These are phyloP conservation scores for Collichthys lucidus DNA, from an alignment of 2,113 vertebrate species.

Conservation along the genomic window DNA sequence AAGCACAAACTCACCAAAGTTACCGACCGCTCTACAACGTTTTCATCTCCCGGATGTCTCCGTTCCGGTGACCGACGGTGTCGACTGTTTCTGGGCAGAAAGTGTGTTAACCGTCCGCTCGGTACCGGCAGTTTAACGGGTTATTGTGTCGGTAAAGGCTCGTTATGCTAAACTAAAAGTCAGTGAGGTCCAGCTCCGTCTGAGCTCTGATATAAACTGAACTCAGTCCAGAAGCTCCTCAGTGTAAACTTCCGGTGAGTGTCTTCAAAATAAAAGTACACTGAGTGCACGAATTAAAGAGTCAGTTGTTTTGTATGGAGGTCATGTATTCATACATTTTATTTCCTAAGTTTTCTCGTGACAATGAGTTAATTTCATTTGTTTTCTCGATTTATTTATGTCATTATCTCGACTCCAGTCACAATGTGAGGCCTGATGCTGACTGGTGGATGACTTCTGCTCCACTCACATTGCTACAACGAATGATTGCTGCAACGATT, in stretches of 20 bases:
- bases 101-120: rapidly evolving
- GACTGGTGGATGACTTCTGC: no score
- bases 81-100: neutral
- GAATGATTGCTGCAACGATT: no score
- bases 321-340: no score
- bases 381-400: no score
- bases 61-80: conserved; percentile 3
- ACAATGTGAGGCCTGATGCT: no score
- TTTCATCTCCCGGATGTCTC: neutral
- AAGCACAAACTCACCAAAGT: conserved; percentile 54
- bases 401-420: no score
- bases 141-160: neutral
- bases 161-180: neutral
- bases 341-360: no score
- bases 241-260: neutral
- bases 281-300: no score
- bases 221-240: neutral
- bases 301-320: no score
- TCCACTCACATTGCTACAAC: no score
- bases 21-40: neutral
- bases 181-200: neutral
- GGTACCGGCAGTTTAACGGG: neutral
- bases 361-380: no score
- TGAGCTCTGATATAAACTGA: neutral
- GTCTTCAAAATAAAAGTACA: conserved; percentile 37